Evolutionary conservation across 1,140 invertebrate genomes (phyloP).

Genomic region (Charaxes varanes): DNA sequence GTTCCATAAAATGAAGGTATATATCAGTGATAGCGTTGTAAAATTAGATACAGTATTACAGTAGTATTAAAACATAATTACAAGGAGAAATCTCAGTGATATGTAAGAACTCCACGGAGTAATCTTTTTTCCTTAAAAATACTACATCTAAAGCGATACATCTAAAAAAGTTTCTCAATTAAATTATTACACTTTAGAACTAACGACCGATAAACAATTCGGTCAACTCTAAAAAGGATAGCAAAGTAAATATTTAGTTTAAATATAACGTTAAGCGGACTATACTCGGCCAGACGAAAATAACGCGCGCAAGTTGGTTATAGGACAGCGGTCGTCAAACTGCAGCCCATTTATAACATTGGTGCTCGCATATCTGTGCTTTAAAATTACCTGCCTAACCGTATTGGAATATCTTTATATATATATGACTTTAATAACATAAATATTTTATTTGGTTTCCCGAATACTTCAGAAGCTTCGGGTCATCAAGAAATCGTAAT

Average conservation of each 20-base stretch:
- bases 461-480: too few species aligned
- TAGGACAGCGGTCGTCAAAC: too few species aligned
- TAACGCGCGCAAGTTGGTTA: too few species aligned
- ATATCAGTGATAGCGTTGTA: constrained; percentile 55
- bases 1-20: constrained; percentile 53
- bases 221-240: constrained; percentile 31
- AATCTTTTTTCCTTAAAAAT: constrained; percentile 58
- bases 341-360: too few species aligned
- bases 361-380: too few species aligned
- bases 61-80: constrained; percentile 56
- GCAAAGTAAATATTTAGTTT: constrained; percentile 29
- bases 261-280: constrained; percentile 12
- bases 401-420: too few species aligned
- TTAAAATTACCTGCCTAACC: too few species aligned
- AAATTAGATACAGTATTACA: constrained; percentile 52
- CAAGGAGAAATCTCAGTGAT: constrained; percentile 72
- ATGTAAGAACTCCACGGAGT: constrained; percentile 70
- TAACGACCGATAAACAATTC: constrained; percentile 46
- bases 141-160: constrained; percentile 67
- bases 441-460: too few species aligned
- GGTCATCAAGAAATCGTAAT: too few species aligned
- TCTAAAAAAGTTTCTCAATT: constrained; percentile 55
- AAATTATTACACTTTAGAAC: constrained; percentile 53
- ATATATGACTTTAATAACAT: too few species aligned
- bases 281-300: too few species aligned